These are phyloP conservation scores for Amyelois transitella DNA, from an alignment of 1,140 invertebrate species.

Conservation along the genomic window DNA sequence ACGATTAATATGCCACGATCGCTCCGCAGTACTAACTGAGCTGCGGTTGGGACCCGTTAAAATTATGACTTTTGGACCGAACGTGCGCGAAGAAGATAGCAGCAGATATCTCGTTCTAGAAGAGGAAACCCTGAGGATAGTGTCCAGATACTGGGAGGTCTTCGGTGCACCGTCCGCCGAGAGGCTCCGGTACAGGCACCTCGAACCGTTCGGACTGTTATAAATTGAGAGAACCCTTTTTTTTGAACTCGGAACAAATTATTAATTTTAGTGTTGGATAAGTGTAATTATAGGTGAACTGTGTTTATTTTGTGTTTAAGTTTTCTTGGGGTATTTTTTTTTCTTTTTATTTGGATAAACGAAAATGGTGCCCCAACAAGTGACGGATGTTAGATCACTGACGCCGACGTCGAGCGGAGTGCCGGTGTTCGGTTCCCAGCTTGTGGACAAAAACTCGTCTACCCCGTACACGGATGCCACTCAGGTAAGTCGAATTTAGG, in stretches of 20 bases:
- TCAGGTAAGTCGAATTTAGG: conserved; percentile 80
- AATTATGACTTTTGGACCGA: conserved; percentile 73
- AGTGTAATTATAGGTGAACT: conserved; percentile 62
- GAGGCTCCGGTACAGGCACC: conserved; percentile 49
- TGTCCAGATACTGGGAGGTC: conserved; percentile 66
- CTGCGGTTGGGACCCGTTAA: conserved; percentile 54
- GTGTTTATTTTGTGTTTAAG: conserved; percentile 36
- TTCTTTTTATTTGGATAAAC: conserved; percentile 50
- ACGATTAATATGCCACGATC: conserved; percentile 48
- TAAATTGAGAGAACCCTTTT: conserved; percentile 34
- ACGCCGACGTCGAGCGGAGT: conserved; percentile 65
- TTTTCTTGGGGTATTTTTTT: conserved; percentile 34
- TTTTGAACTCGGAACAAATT: conserved; percentile 35
- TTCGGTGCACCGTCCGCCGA: conserved; percentile 45
- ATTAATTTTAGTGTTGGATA: conserved; percentile 49
- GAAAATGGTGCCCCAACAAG: conserved; percentile 74
- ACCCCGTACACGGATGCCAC: conserved; percentile 98
- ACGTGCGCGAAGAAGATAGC: conserved; percentile 52
- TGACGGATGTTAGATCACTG: conserved; percentile 67
- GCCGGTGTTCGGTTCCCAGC: conserved; percentile 86
- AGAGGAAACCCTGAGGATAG: conserved; percentile 58
- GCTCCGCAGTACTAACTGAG: conserved; percentile 48
- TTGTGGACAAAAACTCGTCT: conserved; percentile 90
- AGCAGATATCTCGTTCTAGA: conserved; percentile 53
- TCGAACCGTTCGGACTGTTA: conserved; percentile 45